A percentile compares a stretch with the other conserved stretches of the same genome.
Evolutionary conservation across 2,888 invertebrate species (phyloP).

Genomic region (Anodontia alba): DNA sequence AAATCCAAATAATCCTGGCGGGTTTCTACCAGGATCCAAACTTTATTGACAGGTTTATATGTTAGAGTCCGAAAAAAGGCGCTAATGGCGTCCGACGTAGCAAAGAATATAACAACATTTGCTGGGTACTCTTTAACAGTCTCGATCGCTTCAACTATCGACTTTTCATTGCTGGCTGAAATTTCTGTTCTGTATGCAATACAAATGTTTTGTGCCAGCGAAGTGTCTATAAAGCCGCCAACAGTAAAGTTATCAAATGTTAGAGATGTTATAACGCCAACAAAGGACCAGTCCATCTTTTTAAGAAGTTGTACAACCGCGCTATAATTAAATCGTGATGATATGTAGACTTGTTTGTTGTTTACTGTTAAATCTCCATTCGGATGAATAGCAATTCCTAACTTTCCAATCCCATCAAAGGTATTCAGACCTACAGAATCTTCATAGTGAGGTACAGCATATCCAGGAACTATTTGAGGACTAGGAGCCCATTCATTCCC

Average conservation of each 20-base stretch:
- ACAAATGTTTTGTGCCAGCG: conserved; percentile 62
- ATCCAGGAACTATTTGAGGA: conserved; percentile 62
- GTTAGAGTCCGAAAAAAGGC: conserved; percentile 52
- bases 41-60: conserved; percentile 43
- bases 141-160: conserved; percentile 12
- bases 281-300: conserved; percentile 64
- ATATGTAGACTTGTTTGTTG: conserved; percentile 18
- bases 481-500: conserved; percentile 24
- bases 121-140: conserved; percentile 24
- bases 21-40: conserved; percentile 62
- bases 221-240: conserved; percentile 46
- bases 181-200: conserved; percentile 36
- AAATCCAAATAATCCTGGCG: conserved; percentile 47
- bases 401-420: conserved; percentile 30
- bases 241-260: conserved; percentile 26
- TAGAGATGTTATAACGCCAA: conserved; percentile 65
- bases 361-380: conserved; percentile 36
- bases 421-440: background rate
- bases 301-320: conserved; percentile 61
- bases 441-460: conserved; percentile 43
- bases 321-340: conserved; percentile 37
- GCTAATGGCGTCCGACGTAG: conserved; percentile 44
- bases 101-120: conserved; percentile 51
- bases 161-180: background rate
- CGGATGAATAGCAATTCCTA: conserved; percentile 37